A percentile compares a stretch with the other conserved stretches of the same genome.
These are phyloP conservation scores for Notarius quadriscutis DNA, from an alignment of 2,113 vertebrate genomes.

Conservation along the genomic window DNA sequence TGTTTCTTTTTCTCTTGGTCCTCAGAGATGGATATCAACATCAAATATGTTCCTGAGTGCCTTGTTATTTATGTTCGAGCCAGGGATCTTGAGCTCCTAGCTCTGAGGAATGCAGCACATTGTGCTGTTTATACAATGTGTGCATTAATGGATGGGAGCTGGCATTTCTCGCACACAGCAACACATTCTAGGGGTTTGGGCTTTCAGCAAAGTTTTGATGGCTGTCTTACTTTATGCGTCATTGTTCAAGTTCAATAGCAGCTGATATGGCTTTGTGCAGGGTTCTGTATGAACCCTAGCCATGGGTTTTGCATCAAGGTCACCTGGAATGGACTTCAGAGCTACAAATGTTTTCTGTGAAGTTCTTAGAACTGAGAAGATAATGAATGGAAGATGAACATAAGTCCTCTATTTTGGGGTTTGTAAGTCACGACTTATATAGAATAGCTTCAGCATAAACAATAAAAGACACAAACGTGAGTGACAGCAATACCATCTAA, in stretches of 20 bases:
- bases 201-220: slow-evolving; percentile 34
- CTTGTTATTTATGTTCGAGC: slow-evolving; percentile 98
- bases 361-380: neutral
- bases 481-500: neutral
- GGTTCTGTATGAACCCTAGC: slow-evolving; percentile 18
- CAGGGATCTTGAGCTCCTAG: slow-evolving; percentile 85
- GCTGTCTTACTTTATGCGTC: slow-evolving; percentile 19
- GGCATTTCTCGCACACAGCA: slow-evolving; percentile 94
- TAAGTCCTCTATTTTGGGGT: neutral
- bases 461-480: neutral
- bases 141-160: slow-evolving; percentile 92
- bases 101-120: slow-evolving; percentile 97
- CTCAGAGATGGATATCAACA: slow-evolving; percentile 98
- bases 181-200: slow-evolving; percentile 70
- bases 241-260: slow-evolving; percentile 32
- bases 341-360: neutral
- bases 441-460: too few species aligned
- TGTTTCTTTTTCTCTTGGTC: slow-evolving; percentile 75
- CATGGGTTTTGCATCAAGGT: neutral
- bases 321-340: neutral
- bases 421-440: neutral
- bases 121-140: slow-evolving; percentile 97
- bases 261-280: slow-evolving; percentile 24
- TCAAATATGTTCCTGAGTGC: slow-evolving; percentile 99
- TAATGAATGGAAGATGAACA: slow-evolving; percentile 57